Base-by-base conservation (phyloP, 2,113 vertebrate species). In the Seriola dumerili region DNA sequence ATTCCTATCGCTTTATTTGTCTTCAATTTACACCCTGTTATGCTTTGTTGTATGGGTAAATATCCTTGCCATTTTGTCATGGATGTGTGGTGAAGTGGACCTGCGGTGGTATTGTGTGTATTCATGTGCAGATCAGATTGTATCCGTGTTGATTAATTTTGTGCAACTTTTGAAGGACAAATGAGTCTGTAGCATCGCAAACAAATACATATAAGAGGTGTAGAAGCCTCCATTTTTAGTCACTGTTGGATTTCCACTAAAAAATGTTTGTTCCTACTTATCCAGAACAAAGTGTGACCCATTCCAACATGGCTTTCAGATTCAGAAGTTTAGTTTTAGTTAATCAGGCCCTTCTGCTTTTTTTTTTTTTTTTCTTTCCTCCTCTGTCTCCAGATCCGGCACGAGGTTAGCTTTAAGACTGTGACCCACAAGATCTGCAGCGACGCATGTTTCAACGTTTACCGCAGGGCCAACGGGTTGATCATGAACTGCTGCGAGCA, bases 401-500 rank as follows among this genome's bases (percentile, higher is more conserved):
- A 99, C 54, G 98, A 99, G 93, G 98, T 99, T 88, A 99, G 98
- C 96, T 99, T 99, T 95, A 99, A 99, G 95, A 99, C 98, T 76
- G 97, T 99, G 95, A 99, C 98, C 76, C 98, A 99, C 80, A 99
- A 99, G 94, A 96, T 99, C 89, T 99, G 98, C 95, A 99, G 98
- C 88, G 98, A 99, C 85, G 91, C 96, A 32, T 99, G 98, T 94
- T 99, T 99, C 95, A 99, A 99, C 93, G 96, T 96, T 83, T 99
- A 99, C 90, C 96, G 98, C 85, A 96, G 98, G 96, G 97, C 98
- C 87, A 99, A 99, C 84, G 98, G 98, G 61, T 94, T 99, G 84
- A 96, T 99, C 94, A 99, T 99, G 98, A 99, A 99, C 94, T 99
- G 98, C 94, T 99, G 98, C 85, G 98, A 99, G 89, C 98, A 99